phyloP scores from a whole-genome alignment of 2,888 invertebrate genomes.

The Spodoptera picta region DNA sequence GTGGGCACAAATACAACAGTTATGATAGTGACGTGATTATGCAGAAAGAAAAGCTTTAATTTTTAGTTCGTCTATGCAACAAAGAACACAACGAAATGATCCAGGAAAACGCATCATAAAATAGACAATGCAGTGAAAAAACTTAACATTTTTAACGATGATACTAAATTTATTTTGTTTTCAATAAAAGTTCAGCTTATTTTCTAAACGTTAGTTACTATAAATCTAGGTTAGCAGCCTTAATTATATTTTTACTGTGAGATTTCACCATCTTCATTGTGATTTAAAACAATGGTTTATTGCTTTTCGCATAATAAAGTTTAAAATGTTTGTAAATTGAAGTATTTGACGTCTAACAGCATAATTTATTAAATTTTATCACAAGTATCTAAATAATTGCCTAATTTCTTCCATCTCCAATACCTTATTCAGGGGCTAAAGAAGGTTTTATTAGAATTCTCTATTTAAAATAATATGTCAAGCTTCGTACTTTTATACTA shows the following conservation, averaged over 20 bases:
- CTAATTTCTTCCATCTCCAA: too few species aligned
- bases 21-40: too few species aligned
- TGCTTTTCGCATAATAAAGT: constrained; percentile 42
- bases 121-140: too few species aligned
- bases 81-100: too few species aligned
- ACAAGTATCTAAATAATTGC: not conserved
- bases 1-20: too few species aligned
- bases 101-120: too few species aligned
- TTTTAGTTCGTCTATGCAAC: too few species aligned
- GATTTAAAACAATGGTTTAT: constrained; percentile 45
- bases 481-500: too few species aligned
- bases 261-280: constrained; percentile 35
- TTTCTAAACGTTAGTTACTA: constrained; percentile 26
- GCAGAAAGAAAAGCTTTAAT: too few species aligned
- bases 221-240: constrained; percentile 30
- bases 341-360: constrained; percentile 21
- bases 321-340: constrained; percentile 43
- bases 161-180: not conserved
- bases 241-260: constrained; percentile 41
- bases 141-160: not conserved
- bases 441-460: too few species aligned
- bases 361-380: constrained; percentile 7
- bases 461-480: too few species aligned
- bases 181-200: constrained; percentile 20
- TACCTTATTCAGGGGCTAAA: too few species aligned